A percentile compares a stretch with the other conserved stretches of the same genome.
phyloP scores from a whole-genome alignment of 2,113 vertebrate species.

The Ailuropoda melanoleuca region DNA sequence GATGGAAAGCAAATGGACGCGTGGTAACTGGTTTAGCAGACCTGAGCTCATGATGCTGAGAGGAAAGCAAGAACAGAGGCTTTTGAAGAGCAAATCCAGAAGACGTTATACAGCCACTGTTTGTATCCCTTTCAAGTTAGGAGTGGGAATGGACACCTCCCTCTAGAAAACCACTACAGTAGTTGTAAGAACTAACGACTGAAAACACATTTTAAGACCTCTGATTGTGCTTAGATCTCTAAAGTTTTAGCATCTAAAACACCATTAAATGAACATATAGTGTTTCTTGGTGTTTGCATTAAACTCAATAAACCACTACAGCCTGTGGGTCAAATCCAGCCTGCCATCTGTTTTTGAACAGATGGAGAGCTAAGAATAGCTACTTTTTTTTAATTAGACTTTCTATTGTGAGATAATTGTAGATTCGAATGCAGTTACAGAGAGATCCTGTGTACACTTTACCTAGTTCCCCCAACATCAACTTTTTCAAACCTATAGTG shows the following conservation, averaged over 20 bases:
- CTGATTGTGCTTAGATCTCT: not conserved
- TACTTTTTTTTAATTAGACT: not conserved
- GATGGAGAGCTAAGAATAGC: not conserved
- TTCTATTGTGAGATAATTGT: conserved; percentile 18
- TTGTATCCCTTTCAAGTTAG: not conserved
- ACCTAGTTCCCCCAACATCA: not conserved
- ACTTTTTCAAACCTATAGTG: not conserved
- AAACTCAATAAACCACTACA: not conserved
- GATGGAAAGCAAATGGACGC: not conserved
- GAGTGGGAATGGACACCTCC: not conserved
- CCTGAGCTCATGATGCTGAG: not conserved
- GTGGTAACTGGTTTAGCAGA: not conserved
- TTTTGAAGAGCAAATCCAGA: not conserved
- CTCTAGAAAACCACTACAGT: not conserved
- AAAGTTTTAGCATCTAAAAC: not conserved
- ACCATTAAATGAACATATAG: not conserved
- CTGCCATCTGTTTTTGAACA: conserved; percentile 32
- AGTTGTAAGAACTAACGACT: not conserved
- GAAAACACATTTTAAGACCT: not conserved
- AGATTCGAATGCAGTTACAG: not conserved
- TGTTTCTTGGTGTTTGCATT: conserved; percentile 40
- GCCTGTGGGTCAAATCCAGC: not conserved
- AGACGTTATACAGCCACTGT: not conserved
- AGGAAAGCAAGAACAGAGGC: not conserved
- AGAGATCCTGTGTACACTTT: not conserved